These are phyloP conservation scores for Sebastes matsubarae DNA, from an alignment of 2,797 vertebrate species.

Conservation along the genomic window DNA sequence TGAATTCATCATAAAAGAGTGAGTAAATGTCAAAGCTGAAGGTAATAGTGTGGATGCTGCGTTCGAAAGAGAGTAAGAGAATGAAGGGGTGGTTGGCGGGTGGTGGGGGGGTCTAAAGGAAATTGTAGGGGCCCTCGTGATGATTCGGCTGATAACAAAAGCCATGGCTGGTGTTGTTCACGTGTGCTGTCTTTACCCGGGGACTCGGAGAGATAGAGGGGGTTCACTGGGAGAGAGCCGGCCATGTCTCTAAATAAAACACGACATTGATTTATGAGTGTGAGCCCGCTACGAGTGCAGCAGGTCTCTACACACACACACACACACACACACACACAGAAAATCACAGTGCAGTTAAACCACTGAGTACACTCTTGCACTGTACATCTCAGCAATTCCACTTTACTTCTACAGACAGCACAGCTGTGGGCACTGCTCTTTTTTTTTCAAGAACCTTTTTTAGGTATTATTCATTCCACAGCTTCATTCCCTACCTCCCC, in stretches of 20 bases:
- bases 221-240: slow-evolving; percentile 44
- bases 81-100: not conserved
- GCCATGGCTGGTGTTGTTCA: slow-evolving; percentile 49
- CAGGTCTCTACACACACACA: slow-evolving; percentile 43
- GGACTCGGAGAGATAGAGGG: slow-evolving; percentile 41
- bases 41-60: slow-evolving; percentile 50
- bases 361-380: slow-evolving; percentile 37
- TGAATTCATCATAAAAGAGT: slow-evolving; percentile 80
- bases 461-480: slow-evolving; percentile 23
- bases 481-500: not conserved
- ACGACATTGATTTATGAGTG: slow-evolving; percentile 78
- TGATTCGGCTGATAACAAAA: slow-evolving; percentile 67
- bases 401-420: slow-evolving; percentile 47
- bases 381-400: slow-evolving; percentile 61
- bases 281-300: slow-evolving; percentile 53
- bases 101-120: slow-evolving; percentile 11
- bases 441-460: not conserved
- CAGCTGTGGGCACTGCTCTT: slow-evolving; percentile 25
- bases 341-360: slow-evolving; percentile 55
- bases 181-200: slow-evolving; percentile 47
- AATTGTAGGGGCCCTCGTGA: slow-evolving; percentile 66
- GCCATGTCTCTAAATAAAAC: slow-evolving; percentile 74
- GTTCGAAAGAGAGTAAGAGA: slow-evolving; percentile 50
- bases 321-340: slow-evolving; percentile 27
- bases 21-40: slow-evolving; percentile 73